Evolutionary conservation across 2,888 invertebrate species (phyloP).

Genomic region (Lasiommata megera): DNA sequence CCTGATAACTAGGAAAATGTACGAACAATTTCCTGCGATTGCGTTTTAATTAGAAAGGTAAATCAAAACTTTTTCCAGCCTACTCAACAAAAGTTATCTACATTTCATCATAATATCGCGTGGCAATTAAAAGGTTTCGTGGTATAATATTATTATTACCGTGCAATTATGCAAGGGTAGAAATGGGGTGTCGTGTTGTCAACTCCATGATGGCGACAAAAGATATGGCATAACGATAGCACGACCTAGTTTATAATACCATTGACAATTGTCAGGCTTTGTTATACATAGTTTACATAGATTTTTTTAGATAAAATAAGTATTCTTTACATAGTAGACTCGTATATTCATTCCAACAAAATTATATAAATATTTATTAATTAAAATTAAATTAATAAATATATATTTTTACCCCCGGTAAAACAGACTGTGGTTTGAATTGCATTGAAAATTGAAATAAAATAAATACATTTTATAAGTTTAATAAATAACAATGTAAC

Average conservation of each 20-base stretch:
- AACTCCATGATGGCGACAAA: neutral
- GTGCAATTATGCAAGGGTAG: neutral
- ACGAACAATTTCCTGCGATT: no score
- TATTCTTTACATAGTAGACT: no score
- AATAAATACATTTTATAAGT: no score
- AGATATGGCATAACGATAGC: conserved; percentile 3
- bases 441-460: no score
- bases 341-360: no score
- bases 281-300: neutral
- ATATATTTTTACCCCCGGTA: no score
- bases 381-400: no score
- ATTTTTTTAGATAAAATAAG: no score
- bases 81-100: neutral
- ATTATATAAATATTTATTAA: no score
- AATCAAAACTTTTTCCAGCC: neutral
- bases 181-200: neutral
- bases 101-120: neutral
- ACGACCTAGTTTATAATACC: conserved; percentile 2
- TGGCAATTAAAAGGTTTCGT: neutral
- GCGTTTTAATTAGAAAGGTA: neutral
- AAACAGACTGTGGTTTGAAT: no score
- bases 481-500: neutral
- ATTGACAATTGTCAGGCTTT: neutral
- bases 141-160: neutral
- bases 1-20: no score